Evolutionary conservation across 1,140 invertebrate species (phyloP).

Genomic region (Diuraphis noxia): DNA sequence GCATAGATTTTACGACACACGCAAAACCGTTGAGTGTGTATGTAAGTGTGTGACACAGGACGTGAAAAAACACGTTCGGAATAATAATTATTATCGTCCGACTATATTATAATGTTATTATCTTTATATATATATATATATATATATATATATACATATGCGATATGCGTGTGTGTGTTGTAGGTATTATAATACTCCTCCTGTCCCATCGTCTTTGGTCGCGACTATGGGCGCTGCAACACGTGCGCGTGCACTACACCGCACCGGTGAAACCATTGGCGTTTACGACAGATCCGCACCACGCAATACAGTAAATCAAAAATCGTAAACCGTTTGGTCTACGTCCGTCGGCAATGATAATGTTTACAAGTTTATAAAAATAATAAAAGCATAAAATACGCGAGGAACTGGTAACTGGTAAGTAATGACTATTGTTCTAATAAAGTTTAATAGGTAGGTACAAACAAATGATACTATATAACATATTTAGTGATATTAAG

Average conservation of each 20-base stretch:
- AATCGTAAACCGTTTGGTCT: background rate
- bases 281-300: slow-evolving; percentile 9
- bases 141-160: no score
- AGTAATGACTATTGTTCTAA: no score
- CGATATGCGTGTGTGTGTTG: no score
- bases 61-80: slow-evolving; percentile 17
- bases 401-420: no score
- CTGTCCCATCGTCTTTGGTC: background rate
- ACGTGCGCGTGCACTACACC: background rate
- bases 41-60: background rate
- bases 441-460: background rate
- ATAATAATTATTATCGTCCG: slow-evolving; percentile 21
- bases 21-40: no score
- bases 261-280: background rate
- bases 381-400: background rate
- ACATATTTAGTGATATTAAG: background rate
- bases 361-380: background rate
- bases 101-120: background rate
- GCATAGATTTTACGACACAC: background rate
- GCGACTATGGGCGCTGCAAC: background rate
- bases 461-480: background rate
- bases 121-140: background rate
- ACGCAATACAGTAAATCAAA: slow-evolving; percentile 26
- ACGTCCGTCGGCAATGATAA: background rate
- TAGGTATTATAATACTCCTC: background rate